phyloP scores from a whole-genome alignment of 2,797 vertebrate genomes.

The Okamejei kenojei region DNA sequence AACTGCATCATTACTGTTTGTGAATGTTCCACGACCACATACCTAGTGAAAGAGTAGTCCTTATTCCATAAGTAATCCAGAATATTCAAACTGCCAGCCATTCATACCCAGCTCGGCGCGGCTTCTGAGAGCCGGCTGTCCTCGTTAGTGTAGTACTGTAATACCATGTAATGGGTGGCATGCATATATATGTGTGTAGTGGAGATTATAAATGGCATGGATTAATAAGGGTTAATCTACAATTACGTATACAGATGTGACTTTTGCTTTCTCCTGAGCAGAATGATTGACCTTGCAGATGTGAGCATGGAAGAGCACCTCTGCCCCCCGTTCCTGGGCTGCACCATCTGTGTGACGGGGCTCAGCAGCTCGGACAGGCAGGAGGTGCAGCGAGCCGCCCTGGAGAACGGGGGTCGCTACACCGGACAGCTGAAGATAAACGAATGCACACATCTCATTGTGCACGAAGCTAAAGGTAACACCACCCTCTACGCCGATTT shows the following conservation, averaged over 20 bases:
- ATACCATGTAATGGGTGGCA: too few relatives aligned
- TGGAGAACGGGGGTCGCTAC: slow-evolving; percentile 77
- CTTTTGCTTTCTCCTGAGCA: slow-evolving; percentile 44
- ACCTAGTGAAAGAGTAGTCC: too few relatives aligned
- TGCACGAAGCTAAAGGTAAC: slow-evolving; percentile 83
- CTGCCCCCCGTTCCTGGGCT: slow-evolving; percentile 85
- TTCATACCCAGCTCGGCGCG: too few relatives aligned
- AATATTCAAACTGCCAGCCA: too few relatives aligned
- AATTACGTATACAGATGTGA: background rate
- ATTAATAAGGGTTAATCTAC: too few relatives aligned
- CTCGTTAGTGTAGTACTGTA: too few relatives aligned
- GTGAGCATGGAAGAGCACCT: slow-evolving; percentile 66
- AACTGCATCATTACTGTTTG: too few relatives aligned
- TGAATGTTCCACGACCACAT: too few relatives aligned
- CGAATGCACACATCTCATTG: slow-evolving; percentile 93
- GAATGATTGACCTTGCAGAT: slow-evolving; percentile 76
- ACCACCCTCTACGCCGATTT: background rate
- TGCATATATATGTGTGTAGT: too few relatives aligned
- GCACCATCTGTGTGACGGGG: slow-evolving; percentile 85
- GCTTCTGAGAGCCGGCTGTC: too few relatives aligned
- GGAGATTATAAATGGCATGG: too few relatives aligned
- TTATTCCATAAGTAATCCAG: too few relatives aligned
- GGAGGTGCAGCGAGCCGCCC: slow-evolving; percentile 77
- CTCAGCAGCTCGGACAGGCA: slow-evolving; percentile 74
- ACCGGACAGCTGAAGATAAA: slow-evolving; percentile 95